Evolutionary conservation across 2,797 vertebrate genomes (phyloP).

Genomic region (Aselliscus stoliczkanus): DNA sequence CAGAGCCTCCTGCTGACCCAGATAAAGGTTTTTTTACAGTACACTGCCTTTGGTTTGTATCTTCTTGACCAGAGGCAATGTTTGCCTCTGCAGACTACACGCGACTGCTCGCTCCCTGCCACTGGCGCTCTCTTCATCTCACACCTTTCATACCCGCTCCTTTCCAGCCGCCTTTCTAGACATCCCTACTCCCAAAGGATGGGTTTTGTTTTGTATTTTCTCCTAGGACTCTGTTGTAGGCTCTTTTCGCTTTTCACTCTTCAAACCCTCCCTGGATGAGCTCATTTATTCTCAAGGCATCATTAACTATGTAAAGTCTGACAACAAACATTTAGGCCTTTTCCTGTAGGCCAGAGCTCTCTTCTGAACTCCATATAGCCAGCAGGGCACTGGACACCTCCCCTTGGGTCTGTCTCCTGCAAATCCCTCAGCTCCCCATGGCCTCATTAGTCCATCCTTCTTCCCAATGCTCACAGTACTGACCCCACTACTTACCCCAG

Average conservation of each 20-base stretch:
- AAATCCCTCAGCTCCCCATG: background rate
- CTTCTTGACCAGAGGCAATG: too few species aligned
- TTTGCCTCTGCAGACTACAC: background rate
- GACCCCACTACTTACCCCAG: too few species aligned
- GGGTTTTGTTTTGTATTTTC: background rate
- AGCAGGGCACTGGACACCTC: too few species aligned
- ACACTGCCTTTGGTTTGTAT: background rate
- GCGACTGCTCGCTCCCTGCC: background rate
- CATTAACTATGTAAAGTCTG: background rate
- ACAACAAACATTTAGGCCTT: background rate
- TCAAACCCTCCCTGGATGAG: background rate
- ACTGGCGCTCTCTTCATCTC: background rate
- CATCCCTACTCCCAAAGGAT: accelerated
- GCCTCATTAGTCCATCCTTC: background rate
- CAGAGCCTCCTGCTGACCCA: background rate
- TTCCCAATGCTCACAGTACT: too few species aligned
- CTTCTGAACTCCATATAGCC: background rate
- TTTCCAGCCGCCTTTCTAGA: background rate
- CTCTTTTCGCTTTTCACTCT: background rate
- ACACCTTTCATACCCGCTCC: too few species aligned
- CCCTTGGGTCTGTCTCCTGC: background rate
- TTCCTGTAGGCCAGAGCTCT: background rate
- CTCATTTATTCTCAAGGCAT: background rate
- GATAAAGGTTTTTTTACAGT: background rate
- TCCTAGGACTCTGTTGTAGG: background rate